These are phyloP conservation scores for Carassius gibelio DNA, from an alignment of 2,113 vertebrate genomes.

Conservation along the genomic window DNA sequence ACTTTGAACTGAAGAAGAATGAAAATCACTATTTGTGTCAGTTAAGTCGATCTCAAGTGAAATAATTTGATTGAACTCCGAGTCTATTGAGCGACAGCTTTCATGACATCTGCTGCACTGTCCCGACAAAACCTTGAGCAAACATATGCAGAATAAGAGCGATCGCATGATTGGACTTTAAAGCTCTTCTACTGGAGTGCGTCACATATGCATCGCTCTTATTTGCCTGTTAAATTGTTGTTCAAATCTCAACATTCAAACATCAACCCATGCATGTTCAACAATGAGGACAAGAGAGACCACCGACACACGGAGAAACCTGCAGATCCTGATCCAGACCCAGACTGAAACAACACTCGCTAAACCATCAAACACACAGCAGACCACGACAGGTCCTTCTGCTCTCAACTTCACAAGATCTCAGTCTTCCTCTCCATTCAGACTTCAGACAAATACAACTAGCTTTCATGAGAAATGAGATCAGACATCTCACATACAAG, in stretches of 20 bases:
- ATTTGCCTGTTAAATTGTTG: constrained; percentile 51
- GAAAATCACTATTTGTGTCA: neutral
- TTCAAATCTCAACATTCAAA: constrained; percentile 39
- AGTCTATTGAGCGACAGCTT: neutral
- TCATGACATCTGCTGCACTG: neutral
- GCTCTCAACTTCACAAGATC: too few relatives aligned
- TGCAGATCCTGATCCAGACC: neutral
- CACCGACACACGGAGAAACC: neutral
- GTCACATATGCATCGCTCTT: neutral
- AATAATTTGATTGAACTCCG: neutral
- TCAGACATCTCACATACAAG: too few relatives aligned
- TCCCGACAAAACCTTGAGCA: neutral
- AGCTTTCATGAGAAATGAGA: neutral
- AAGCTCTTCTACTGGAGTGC: neutral
- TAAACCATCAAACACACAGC: too few relatives aligned
- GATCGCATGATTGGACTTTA: neutral
- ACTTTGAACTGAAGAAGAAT: too few relatives aligned
- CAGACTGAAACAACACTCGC: too few relatives aligned
- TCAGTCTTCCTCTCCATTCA: too few relatives aligned
- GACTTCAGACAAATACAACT: neutral
- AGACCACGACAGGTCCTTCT: too few relatives aligned
- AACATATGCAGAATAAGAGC: constrained; percentile 21
- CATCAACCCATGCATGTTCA: neutral
- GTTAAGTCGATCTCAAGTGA: neutral
- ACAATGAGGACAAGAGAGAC: neutral